Evolutionary conservation across 2,797 vertebrate genomes (phyloP).

Genomic region (Molossus alvarezi): DNA sequence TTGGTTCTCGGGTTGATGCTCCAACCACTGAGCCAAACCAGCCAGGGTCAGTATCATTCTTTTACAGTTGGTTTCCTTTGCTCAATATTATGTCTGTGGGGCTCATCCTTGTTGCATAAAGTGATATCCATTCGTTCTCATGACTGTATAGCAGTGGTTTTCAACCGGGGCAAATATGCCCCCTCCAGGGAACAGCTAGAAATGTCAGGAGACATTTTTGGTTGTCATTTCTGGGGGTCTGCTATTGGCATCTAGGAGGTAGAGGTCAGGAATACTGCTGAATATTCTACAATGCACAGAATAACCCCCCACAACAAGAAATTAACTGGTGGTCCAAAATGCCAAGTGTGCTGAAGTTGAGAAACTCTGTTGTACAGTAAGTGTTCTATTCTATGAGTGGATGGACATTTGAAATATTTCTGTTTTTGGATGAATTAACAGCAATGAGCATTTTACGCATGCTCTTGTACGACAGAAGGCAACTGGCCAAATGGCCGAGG

Average conservation of each 20-base stretch:
- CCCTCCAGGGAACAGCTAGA: neutral
- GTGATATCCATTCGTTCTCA: neutral
- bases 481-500: neutral
- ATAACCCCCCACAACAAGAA: neutral
- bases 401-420: neutral
- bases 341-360: neutral
- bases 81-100: too few relatives aligned
- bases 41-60: too few relatives aligned
- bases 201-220: neutral
- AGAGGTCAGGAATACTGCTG: neutral
- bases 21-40: too few relatives aligned
- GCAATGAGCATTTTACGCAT: neutral
- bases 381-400: neutral
- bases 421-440: neutral
- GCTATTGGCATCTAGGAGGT: neutral
- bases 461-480: slow-evolving; percentile 18
- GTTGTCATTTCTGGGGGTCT: neutral
- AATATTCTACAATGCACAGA: neutral
- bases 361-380: neutral
- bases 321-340: neutral
- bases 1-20: too few relatives aligned
- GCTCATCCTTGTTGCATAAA: neutral
- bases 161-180: neutral
- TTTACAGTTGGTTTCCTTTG: too few relatives aligned
- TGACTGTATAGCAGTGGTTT: neutral